Conservation (phyloP, 2,888 invertebrate genomes). For the Patella pellucida region DNA sequence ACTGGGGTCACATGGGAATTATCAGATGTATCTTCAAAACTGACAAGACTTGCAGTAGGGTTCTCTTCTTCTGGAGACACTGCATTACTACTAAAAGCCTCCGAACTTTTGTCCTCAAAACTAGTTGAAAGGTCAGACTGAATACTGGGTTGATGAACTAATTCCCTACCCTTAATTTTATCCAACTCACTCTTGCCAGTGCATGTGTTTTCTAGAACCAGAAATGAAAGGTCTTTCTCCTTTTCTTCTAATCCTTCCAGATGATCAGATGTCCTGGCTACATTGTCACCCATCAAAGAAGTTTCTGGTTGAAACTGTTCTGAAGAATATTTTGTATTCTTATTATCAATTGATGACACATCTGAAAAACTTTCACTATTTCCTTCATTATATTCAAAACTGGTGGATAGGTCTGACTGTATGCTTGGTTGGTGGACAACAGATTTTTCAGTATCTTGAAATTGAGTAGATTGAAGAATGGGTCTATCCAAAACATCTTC, state of each 20-base stretch:
- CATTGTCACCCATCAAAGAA: background rate
- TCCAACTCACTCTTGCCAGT: background rate
- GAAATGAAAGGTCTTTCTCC: background rate
- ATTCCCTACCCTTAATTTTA: background rate
- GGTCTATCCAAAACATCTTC: background rate
- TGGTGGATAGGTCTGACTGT: background rate
- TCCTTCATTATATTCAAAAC: conserved; percentile 4
- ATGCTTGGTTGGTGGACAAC: conserved; percentile 3
- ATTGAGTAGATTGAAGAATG: background rate
- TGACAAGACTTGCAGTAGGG: background rate
- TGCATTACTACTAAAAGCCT: background rate
- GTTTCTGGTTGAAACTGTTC: no score
- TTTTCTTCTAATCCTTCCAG: background rate
- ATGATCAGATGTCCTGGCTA: no score
- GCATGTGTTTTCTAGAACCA: background rate
- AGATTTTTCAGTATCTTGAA: background rate
- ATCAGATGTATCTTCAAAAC: background rate
- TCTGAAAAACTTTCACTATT: conserved; percentile 3
- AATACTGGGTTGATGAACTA: background rate
- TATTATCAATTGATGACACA: background rate
- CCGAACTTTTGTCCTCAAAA: background rate
- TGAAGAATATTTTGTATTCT: background rate
- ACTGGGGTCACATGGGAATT: background rate
- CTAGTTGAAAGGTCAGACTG: conserved; percentile 4
- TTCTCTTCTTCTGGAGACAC: background rate